Conservation (phyloP, 92 coral and sea anemone species). For the Phenganax subtilis region DNA sequence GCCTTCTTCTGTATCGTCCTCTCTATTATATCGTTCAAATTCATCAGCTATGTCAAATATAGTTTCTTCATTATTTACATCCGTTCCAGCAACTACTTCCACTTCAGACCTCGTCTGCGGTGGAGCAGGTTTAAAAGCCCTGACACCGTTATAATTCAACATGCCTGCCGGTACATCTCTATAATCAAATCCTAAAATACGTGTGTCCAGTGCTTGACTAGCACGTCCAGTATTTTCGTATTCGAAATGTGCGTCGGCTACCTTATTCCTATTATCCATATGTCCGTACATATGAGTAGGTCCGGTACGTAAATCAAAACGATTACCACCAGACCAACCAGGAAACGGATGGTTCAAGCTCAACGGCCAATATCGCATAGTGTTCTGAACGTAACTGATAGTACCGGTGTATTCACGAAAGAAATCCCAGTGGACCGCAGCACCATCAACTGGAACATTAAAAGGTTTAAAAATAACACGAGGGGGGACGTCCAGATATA, state of each 20-base stretch:
- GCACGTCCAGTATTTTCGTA: too few relatives aligned
- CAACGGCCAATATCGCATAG: background rate
- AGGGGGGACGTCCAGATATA: background rate
- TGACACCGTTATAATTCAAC: too few relatives aligned
- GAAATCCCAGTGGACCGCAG: background rate
- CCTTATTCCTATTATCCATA: too few relatives aligned
- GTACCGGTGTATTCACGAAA: background rate
- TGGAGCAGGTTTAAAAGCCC: too few relatives aligned
- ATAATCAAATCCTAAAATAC: too few relatives aligned
- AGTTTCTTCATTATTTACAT: background rate
- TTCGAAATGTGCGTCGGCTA: too few relatives aligned
- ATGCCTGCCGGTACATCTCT: too few relatives aligned
- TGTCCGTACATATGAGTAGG: background rate
- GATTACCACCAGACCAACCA: slow-evolving; percentile 13
- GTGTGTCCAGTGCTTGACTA: too few relatives aligned
- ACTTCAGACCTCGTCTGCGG: too few relatives aligned
- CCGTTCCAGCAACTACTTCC: background rate
- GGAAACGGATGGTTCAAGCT: background rate
- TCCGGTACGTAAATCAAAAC: background rate
- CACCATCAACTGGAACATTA: background rate
- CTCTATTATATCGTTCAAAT: too few relatives aligned
- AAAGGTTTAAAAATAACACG: background rate
- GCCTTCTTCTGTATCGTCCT: too few relatives aligned
- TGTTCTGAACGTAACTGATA: background rate
- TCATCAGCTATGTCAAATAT: too few relatives aligned